Percentiles rank a stretch among this genome's conserved stretches.
Evolutionary conservation across 30 jellyfish, hydroid and myxozoan genomes (phyloP).

Genomic region (Aurelia aurita): DNA sequence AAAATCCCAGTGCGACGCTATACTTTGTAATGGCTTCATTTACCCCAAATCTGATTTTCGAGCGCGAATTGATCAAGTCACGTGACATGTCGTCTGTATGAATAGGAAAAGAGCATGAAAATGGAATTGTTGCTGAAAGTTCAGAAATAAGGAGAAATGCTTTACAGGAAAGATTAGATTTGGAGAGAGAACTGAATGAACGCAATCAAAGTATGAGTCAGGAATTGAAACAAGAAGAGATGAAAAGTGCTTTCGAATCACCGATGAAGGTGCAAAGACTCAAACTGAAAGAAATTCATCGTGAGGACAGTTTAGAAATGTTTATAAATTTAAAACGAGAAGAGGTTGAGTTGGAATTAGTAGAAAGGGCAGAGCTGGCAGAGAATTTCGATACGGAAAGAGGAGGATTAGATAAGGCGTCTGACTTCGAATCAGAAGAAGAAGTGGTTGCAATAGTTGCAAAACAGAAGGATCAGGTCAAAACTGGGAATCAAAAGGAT

Average conservation of each 20-base stretch:
- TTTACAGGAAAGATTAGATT: constrained; percentile 67
- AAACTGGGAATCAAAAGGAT: constrained; percentile 53
- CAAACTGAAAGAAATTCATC: constrained; percentile 72
- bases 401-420: too few species aligned
- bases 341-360: constrained; percentile 80
- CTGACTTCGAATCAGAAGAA: constrained; percentile 62
- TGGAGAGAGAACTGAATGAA: constrained; percentile 68
- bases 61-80: too few species aligned
- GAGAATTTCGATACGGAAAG: constrained; percentile 78
- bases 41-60: too few species aligned
- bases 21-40: too few species aligned
- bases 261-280: constrained; percentile 57
- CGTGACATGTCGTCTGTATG: too few species aligned
- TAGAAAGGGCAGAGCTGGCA: constrained; percentile 83
- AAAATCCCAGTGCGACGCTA: too few species aligned
- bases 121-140: constrained; percentile 57
- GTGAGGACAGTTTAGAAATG: constrained; percentile 69
- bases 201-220: constrained; percentile 58
- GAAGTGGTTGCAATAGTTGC: constrained; percentile 48
- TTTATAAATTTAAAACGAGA: constrained; percentile 82
- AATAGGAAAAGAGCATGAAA: constrained; percentile 83
- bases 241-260: constrained; percentile 75
- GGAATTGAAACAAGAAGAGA: constrained; percentile 66
- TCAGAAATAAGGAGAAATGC: constrained; percentile 69
- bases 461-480: constrained; percentile 60